These are phyloP conservation scores for Teleopsis dalmanni DNA, from an alignment of 1,140 invertebrate species.

Conservation along the genomic window DNA sequence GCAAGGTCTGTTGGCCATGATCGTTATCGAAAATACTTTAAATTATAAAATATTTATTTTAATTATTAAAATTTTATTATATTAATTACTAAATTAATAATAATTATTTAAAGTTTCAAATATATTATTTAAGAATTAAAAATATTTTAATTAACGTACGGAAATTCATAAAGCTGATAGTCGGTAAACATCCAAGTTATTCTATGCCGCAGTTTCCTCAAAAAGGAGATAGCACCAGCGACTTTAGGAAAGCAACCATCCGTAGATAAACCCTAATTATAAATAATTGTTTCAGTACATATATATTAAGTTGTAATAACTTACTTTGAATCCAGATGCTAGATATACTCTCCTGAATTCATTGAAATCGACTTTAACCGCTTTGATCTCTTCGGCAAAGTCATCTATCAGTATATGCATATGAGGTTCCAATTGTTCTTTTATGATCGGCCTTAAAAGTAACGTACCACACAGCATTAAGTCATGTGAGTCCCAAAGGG, in stretches of 20 bases:
- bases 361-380: constrained; percentile 47
- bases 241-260: constrained; percentile 27
- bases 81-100: neutral
- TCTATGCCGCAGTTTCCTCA: constrained; percentile 22
- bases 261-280: constrained; percentile 18
- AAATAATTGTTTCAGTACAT: neutral
- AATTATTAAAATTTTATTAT: neutral
- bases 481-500: constrained; percentile 63
- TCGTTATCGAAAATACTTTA: constrained; percentile 28
- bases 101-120: neutral
- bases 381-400: constrained; percentile 56
- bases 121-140: too few species aligned
- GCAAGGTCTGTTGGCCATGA: constrained; percentile 18
- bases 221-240: constrained; percentile 22
- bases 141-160: too few species aligned
- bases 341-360: constrained; percentile 15
- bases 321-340: constrained; percentile 7
- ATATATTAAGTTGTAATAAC: neutral
- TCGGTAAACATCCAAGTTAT: constrained; percentile 22
- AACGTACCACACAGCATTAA: constrained; percentile 59
- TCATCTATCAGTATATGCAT: constrained; percentile 33
- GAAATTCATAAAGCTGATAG: constrained; percentile 27
- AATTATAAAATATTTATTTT: neutral
- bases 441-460: constrained; percentile 58
- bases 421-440: constrained; percentile 38